These are phyloP conservation scores for Drosophila eugracilis DNA, from an alignment of 1,140 invertebrate species.

Conservation along the genomic window DNA sequence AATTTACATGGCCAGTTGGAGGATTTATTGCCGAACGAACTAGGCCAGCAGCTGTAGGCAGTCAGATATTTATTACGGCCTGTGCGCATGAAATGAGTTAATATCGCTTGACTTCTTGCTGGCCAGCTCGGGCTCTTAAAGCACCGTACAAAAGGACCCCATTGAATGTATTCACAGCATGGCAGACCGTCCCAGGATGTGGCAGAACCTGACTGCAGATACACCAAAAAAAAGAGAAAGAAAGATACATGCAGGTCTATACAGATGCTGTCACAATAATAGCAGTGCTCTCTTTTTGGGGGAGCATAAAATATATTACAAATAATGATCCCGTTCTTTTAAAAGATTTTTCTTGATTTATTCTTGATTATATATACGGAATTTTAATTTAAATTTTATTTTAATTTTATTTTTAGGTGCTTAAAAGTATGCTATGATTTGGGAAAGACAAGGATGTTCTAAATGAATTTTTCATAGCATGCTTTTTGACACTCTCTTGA, in stretches of 20 bases:
- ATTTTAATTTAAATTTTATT: no score
- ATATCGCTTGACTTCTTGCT: conserved; percentile 41
- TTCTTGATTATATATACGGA: no score
- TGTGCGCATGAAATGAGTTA: conserved; percentile 50
- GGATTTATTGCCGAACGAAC: conserved; percentile 42
- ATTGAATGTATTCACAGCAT: conserved; percentile 21
- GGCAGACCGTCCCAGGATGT: conserved; percentile 33
- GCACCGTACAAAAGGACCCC: conserved; percentile 3
- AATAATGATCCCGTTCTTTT: no score
- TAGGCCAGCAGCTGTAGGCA: conserved; percentile 37
- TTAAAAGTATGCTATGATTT: not conserved
- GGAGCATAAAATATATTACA: not conserved
- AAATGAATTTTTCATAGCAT: not conserved
- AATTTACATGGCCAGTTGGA: conserved; percentile 47
- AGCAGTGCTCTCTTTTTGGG: not conserved
- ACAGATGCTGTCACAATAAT: conserved; percentile 1
- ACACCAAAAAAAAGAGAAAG: no score
- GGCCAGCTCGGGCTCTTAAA: conserved; percentile 3
- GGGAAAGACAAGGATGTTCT: no score
- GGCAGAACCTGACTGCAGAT: conserved; percentile 53
- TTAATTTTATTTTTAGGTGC: not conserved
- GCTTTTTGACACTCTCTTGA: not conserved
- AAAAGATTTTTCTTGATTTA: no score
- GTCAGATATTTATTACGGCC: conserved; percentile 40
- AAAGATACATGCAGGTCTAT: conserved; percentile 1